phyloP scores from a whole-genome alignment of 2,113 vertebrate genomes.

The Apaloderma vittatum region DNA sequence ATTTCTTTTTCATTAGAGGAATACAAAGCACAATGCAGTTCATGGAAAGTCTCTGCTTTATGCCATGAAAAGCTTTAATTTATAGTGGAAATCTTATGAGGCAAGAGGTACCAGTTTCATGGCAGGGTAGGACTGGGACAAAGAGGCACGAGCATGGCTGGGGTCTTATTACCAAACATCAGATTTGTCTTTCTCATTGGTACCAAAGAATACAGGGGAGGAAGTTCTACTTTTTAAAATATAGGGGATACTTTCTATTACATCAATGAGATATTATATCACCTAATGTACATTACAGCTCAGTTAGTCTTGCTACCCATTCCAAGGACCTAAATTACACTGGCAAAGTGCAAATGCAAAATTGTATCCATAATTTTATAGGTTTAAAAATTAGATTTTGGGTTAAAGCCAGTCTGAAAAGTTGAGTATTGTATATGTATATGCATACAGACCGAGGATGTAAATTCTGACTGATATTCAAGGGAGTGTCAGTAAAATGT shows the following conservation, averaged over 20 bases:
- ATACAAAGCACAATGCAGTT: background rate
- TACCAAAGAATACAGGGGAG: background rate
- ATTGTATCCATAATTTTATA: slow-evolving; percentile 1
- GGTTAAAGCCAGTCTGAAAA: slow-evolving; percentile 1
- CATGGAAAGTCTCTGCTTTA: background rate
- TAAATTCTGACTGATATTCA: slow-evolving; percentile 50
- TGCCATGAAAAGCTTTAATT: background rate
- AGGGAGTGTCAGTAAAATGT: background rate
- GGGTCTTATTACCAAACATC: background rate
- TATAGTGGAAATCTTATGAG: background rate
- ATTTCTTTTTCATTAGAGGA: background rate
- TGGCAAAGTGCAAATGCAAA: slow-evolving; percentile 1
- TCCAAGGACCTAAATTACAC: background rate
- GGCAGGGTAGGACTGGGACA: background rate
- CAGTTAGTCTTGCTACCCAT: background rate
- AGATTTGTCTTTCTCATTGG: background rate
- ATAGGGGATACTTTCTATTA: background rate
- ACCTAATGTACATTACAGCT: background rate
- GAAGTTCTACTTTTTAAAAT: background rate
- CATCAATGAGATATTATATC: background rate
- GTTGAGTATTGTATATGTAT: background rate
- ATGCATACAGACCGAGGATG: background rate
- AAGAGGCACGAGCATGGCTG: background rate
- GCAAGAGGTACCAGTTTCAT: background rate
- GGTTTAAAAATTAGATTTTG: background rate